A percentile compares a stretch with the other conserved stretches of the same genome.
These are phyloP conservation scores for Poeciliopsis gracilis DNA, from an alignment of 2,797 vertebrate species.

Conservation along the genomic window DNA sequence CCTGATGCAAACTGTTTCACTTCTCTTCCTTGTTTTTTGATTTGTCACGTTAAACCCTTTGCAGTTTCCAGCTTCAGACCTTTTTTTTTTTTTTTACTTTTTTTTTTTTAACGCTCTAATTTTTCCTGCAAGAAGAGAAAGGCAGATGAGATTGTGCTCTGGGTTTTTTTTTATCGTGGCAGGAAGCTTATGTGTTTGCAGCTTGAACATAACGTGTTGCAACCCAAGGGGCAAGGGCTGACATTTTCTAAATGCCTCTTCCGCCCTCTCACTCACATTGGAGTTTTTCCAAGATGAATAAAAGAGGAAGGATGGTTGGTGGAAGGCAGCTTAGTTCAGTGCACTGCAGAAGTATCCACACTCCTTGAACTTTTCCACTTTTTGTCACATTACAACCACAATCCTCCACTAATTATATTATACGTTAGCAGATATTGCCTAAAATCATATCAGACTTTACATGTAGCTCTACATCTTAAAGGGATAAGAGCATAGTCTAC, in stretches of 20 bases:
- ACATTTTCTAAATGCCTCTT: slow-evolving; percentile 80
- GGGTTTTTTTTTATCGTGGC: slow-evolving; percentile 38
- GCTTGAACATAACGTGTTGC: slow-evolving; percentile 42
- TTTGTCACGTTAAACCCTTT: slow-evolving; percentile 82
- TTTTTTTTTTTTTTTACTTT: background rate
- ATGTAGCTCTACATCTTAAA: too few species aligned
- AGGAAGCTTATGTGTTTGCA: slow-evolving; percentile 59
- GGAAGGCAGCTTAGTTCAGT: slow-evolving; percentile 25
- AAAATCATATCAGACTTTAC: too few species aligned
- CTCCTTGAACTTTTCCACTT: background rate
- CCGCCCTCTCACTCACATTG: slow-evolving; percentile 47
- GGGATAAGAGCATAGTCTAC: too few species aligned
- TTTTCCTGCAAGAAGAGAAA: slow-evolving; percentile 35
- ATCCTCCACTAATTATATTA: background rate
- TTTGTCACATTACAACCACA: background rate
- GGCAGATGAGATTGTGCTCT: slow-evolving; percentile 36
- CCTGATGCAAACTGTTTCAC: slow-evolving; percentile 83
- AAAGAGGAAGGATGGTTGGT: slow-evolving; percentile 11
- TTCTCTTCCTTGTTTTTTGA: slow-evolving; percentile 65
- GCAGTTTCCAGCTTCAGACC: slow-evolving; percentile 71
- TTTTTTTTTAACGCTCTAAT: background rate
- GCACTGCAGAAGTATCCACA: background rate
- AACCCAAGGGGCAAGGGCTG: slow-evolving; percentile 65
- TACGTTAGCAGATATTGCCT: background rate
- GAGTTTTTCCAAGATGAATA: slow-evolving; percentile 46